Base-by-base conservation (phyloP, 2,113 vertebrate species). In the Plecotus auritus region DNA sequence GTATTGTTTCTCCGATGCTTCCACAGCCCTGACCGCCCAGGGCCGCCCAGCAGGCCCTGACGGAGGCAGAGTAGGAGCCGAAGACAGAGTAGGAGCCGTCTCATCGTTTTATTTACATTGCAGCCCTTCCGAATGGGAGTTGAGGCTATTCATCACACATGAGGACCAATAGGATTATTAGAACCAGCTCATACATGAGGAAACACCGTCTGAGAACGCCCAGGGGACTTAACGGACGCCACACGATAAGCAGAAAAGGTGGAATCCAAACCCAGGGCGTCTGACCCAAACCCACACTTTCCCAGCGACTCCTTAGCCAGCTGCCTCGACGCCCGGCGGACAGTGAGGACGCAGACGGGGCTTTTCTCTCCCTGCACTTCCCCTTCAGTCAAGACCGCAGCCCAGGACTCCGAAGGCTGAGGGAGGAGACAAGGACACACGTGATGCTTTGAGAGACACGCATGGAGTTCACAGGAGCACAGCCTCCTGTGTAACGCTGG, bases 281-380 rank as follows among this genome's bases (percentile, higher is more conserved):
- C n/a, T n/a, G 26, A 30, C 54, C 14, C 16, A 42, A 49, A 32
- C n/a, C 56, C 37, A 37, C 17, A 45, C 32, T 30, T 61, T 42
- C 7, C n/a, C n/a, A 3, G 30, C 40, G 2, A 30, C 28, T 26
- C 37, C 28, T 23, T 64, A 1, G 16, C n/a, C 23, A 2, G 16
- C 4, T 66, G 5, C 74, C 35, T 3, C 4, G 37, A 2, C 5
- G 17, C 40, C 18, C 4, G 0, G 2, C 32, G 13, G 3, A 40
- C 47, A 28, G 2, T 26, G 45, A 42, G 1, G 7, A 51, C 42
- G 40, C 10, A 13, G 26, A 56, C 22, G 7, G 26, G n/a, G 20
- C 16, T 85, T 35, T n/a, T 16, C 18, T 82, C 37, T 70, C 54
- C 2, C 8, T 7, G 26, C 8, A 1, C 7, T 3, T 28, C 8